These are phyloP conservation scores for Thryonomys swinderianus DNA, from an alignment of 2,113 vertebrate species.

Conservation along the genomic window DNA sequence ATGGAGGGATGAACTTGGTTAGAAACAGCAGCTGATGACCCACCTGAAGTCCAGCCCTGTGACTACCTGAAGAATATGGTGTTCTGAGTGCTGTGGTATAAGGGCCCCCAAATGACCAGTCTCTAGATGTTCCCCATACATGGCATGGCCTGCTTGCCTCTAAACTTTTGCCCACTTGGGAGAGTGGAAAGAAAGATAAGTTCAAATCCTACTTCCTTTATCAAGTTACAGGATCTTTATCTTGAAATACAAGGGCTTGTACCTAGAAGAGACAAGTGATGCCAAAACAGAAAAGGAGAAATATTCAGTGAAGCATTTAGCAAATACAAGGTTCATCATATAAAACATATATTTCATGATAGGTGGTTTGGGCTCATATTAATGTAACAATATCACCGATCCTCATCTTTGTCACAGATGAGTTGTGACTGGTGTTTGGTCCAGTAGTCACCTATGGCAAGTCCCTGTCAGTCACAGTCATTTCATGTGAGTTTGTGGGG, in stretches of 20 bases:
- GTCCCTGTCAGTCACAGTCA: neutral
- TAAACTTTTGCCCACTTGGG: neutral
- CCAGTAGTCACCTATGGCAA: neutral
- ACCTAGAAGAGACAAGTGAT: neutral
- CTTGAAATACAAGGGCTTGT: neutral
- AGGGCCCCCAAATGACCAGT: neutral
- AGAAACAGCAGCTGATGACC: neutral
- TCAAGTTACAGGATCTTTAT: neutral
- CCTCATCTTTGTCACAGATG: neutral
- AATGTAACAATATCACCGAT: neutral
- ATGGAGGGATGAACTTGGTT: neutral
- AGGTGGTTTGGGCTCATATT: neutral
- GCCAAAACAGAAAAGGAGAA: neutral
- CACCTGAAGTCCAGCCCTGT: neutral
- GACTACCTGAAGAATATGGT: neutral
- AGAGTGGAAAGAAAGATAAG: neutral
- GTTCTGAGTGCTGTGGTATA: neutral
- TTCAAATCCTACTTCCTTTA: neutral
- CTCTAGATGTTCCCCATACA: neutral
- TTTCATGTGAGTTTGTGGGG: neutral
- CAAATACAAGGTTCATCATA: neutral
- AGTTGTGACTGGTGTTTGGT: neutral
- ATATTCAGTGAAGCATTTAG: neutral
- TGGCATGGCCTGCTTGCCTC: neutral
- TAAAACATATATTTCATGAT: neutral